Percentiles rank a stretch among this genome's conserved stretches.
Evolutionary conservation across 2,113 vertebrate genomes (phyloP).

Genomic region (Edolisoma coerulescens): DNA sequence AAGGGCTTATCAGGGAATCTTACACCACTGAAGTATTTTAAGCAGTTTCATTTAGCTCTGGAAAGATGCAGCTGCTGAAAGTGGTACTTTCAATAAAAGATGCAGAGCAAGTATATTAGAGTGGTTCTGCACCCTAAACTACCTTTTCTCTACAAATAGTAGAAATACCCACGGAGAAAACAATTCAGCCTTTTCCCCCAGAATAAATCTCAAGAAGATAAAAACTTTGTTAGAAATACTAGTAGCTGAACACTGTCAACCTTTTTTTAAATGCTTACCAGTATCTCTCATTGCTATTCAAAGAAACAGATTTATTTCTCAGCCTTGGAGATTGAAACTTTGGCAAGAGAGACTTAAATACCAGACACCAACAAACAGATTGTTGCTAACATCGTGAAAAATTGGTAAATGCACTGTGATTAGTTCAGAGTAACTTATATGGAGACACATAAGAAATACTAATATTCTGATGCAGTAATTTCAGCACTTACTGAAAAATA

Average conservation of each 20-base stretch:
- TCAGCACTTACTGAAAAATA: background rate
- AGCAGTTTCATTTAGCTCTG: background rate
- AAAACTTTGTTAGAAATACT: background rate
- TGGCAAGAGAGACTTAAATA: slow-evolving; percentile 47
- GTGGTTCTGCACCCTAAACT: background rate
- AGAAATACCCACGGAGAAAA: slow-evolving; percentile 2
- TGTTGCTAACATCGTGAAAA: slow-evolving; percentile 14
- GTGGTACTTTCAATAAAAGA: background rate
- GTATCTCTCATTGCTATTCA: slow-evolving; percentile 43
- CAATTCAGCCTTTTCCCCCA: background rate
- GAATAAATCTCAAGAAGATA: background rate
- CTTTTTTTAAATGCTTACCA: slow-evolving; percentile 4
- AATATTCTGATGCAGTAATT: background rate
- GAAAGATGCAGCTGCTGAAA: background rate
- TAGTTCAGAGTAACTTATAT: background rate
- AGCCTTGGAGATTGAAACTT: slow-evolving; percentile 55
- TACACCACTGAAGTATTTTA: background rate
- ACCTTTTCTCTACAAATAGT: slow-evolving; percentile 6
- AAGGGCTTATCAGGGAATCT: background rate
- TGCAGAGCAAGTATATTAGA: background rate
- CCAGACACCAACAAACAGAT: background rate
- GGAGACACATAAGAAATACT: background rate
- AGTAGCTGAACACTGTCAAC: background rate
- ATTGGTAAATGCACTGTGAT: background rate
- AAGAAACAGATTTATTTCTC: slow-evolving; percentile 60